Percentiles rank a stretch among this genome's conserved stretches.
phyloP scores from a whole-genome alignment of 1,140 invertebrate species.

The Agrypnia vestita region DNA sequence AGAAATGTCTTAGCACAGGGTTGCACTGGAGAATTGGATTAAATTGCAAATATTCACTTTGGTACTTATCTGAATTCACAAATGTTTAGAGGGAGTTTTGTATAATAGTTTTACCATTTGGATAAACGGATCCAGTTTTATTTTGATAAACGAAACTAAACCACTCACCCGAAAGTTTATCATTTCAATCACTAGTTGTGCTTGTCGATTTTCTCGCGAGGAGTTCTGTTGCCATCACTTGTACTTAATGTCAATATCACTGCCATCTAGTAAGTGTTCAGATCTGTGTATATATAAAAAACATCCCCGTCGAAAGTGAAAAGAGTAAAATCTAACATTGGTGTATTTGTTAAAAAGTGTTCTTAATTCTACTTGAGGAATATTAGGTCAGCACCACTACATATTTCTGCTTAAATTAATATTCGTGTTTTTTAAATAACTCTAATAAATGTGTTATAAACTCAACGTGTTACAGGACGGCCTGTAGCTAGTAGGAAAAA shows the following conservation, averaged over 20 bases:
- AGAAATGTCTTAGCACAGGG: conserved; percentile 5
- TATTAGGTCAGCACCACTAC: conserved; percentile 48
- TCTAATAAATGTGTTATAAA: background rate
- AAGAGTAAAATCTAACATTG: conserved; percentile 27
- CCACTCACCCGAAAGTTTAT: background rate
- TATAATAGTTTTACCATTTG: background rate
- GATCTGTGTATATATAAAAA: conserved; percentile 5
- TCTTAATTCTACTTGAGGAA: conserved; percentile 45
- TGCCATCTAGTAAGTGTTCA: conserved; percentile 21
- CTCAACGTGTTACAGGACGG: too few species aligned
- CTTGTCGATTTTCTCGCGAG: background rate
- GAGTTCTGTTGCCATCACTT: conserved; percentile 9
- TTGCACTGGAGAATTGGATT: conserved; percentile 20
- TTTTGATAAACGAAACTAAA: background rate
- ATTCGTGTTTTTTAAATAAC: conserved; percentile 8
- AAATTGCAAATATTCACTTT: conserved; percentile 9
- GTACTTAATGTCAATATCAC: conserved; percentile 34
- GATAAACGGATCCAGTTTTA: background rate
- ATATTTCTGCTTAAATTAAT: conserved; percentile 10
- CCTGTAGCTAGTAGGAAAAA: too few species aligned
- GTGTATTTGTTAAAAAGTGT: conserved; percentile 49
- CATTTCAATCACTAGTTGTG: conserved; percentile 10
- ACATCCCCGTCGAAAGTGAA: background rate
- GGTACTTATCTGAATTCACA: background rate
- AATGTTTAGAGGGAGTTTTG: background rate